A percentile compares a stretch with the other conserved stretches of the same genome.
Evolutionary conservation across 1,140 invertebrate species (phyloP).

Genomic region (Heliconius hewitsoni): DNA sequence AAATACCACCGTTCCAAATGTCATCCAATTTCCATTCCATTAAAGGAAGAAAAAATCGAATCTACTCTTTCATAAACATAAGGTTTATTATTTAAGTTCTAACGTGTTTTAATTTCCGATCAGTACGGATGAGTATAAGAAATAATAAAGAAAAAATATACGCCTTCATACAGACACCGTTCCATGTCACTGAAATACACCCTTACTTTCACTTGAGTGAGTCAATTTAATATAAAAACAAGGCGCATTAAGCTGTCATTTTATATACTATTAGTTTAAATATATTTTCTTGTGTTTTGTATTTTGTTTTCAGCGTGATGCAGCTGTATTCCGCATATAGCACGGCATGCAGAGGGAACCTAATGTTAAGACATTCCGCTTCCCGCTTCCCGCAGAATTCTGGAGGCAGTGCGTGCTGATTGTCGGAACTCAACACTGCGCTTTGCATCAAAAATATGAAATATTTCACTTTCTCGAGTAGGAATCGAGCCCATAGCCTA

Average conservation of each 20-base stretch:
- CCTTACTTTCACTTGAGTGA: conserved; percentile 23
- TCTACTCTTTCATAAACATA: background rate
- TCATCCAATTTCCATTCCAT: too few relatives aligned
- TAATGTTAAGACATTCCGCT: too few relatives aligned
- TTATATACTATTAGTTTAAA: background rate
- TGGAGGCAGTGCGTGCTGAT: too few relatives aligned
- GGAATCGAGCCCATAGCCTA: too few relatives aligned
- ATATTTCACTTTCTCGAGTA: too few relatives aligned
- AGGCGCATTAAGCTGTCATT: conserved; percentile 2
- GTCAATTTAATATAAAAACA: conserved; percentile 18
- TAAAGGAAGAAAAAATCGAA: background rate
- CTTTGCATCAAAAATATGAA: too few relatives aligned
- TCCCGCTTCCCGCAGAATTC: too few relatives aligned
- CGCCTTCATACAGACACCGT: background rate
- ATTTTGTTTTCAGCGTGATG: too few relatives aligned
- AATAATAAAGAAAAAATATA: background rate
- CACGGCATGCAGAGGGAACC: too few relatives aligned
- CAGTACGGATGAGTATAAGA: background rate
- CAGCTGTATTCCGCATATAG: too few relatives aligned
- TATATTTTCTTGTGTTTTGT: background rate
- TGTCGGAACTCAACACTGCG: too few relatives aligned
- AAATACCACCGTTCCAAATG: too few relatives aligned
- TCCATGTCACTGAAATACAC: conserved; percentile 23
- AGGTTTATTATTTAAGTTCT: background rate
- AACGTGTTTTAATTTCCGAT: background rate